Conservation (phyloP, 2,113 vertebrate genomes). For the Sisor rabdophorus region DNA sequence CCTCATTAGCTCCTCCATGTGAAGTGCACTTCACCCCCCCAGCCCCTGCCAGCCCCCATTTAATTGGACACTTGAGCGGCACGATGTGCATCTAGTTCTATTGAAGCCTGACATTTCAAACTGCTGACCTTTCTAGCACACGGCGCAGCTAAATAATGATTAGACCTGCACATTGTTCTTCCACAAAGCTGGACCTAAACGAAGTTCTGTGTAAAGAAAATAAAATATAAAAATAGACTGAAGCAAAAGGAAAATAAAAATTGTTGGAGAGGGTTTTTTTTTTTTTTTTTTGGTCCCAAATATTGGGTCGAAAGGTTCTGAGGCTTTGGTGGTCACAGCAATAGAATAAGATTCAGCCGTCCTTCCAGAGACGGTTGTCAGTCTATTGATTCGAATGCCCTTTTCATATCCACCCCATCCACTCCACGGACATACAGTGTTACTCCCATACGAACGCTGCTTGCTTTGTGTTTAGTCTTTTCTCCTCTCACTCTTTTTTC, state of each 20-base stretch:
- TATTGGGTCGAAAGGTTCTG: constrained; percentile 1
- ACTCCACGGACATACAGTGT: constrained; percentile 81
- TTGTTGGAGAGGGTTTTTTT: too few species aligned
- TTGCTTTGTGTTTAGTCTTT: constrained; percentile 75
- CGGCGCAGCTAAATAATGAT: constrained; percentile 94
- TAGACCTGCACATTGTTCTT: constrained; percentile 88
- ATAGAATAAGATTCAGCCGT: constrained; percentile 92
- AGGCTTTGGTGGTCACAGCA: constrained; percentile 72
- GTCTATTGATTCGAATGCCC: constrained; percentile 95
- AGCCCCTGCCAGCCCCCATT: constrained; percentile 74
- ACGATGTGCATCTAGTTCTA: constrained; percentile 82
- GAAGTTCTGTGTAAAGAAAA: constrained; percentile 25
- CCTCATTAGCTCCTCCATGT: constrained; percentile 63
- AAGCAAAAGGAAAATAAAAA: constrained; percentile 1
- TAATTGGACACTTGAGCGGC: constrained; percentile 92
- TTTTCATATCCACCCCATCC: constrained; percentile 90
- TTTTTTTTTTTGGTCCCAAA: constrained; percentile 7
- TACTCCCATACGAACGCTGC: constrained; percentile 91
- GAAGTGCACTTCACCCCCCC: constrained; percentile 69
- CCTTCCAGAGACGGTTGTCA: constrained; percentile 89
- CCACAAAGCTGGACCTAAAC: constrained; percentile 74
- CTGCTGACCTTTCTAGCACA: constrained; percentile 96
- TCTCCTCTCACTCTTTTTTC: constrained; percentile 54
- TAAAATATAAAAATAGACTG: constrained; percentile 8
- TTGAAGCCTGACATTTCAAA: constrained; percentile 99